Evolutionary conservation across 2,113 vertebrate species (phyloP).

Genomic region (Reinhardtius hippoglossoides): DNA sequence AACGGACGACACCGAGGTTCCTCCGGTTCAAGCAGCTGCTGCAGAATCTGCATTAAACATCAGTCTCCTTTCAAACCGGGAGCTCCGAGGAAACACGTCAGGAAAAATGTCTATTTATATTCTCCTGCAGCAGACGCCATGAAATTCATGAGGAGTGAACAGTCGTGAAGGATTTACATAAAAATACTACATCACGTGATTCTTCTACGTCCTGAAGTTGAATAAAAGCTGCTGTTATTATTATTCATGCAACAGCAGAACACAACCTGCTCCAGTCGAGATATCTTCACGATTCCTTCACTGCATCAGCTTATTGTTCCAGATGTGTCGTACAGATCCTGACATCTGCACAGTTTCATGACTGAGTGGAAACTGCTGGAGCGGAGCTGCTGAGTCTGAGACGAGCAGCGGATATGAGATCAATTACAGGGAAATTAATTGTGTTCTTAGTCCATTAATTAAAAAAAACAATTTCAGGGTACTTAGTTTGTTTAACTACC

Average conservation of each 20-base stretch:
- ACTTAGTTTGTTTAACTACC: background rate
- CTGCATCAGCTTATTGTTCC: background rate
- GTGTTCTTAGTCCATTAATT: background rate
- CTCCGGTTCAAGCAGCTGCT: no score
- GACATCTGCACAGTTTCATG: background rate
- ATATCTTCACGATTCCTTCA: background rate
- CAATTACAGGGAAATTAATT: background rate
- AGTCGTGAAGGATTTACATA: no score
- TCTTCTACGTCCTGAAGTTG: no score
- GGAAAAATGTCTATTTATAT: no score
- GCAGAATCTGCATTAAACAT: conserved; percentile 10
- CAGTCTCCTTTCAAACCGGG: background rate
- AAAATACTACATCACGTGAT: no score
- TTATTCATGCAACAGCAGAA: no score
- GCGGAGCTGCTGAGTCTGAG: background rate
- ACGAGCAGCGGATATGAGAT: background rate
- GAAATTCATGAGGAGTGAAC: background rate
- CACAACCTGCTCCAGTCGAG: no score
- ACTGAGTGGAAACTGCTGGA: background rate
- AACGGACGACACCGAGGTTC: no score
- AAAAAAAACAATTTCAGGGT: background rate
- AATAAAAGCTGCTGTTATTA: no score
- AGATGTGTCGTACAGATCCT: background rate
- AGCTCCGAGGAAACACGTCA: background rate
- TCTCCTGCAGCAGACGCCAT: background rate